Conservation (phyloP, 2,113 vertebrate species). For the Phalacrocorax carbo region DNA sequence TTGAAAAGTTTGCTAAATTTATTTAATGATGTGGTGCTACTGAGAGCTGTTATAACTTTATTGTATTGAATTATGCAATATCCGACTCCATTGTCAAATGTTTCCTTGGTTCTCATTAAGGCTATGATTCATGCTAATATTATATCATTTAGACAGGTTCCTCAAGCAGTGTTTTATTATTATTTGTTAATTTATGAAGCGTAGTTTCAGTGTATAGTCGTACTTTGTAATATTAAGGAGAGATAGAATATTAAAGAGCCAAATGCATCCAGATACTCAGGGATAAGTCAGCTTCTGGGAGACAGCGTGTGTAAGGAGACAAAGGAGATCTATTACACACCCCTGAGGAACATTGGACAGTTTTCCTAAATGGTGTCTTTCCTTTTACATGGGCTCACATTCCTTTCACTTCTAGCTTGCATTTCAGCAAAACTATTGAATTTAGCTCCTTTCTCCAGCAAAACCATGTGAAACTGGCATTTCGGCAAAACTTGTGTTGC, state of each 20-base stretch:
- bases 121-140: slow-evolving; percentile 58
- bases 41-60: slow-evolving; percentile 29
- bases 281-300: slow-evolving; percentile 10
- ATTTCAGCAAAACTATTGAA: background rate
- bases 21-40: slow-evolving; percentile 7
- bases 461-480: background rate
- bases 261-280: background rate
- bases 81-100: slow-evolving; percentile 21
- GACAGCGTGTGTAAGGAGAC: background rate
- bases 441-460: background rate
- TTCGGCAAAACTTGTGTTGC: background rate
- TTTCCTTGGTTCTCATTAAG: slow-evolving; percentile 53
- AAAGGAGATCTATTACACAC: background rate
- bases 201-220: background rate
- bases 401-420: background rate
- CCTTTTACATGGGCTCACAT: background rate
- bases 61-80: slow-evolving; percentile 45
- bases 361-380: background rate
- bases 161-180: slow-evolving; percentile 61
- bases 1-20: slow-evolving; percentile 50
- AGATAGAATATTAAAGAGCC: slow-evolving; percentile 11
- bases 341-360: background rate
- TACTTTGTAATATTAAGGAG: slow-evolving; percentile 19
- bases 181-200: slow-evolving; percentile 67
- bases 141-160: slow-evolving; percentile 51